Base-by-base conservation (phyloP, 2,797 vertebrate genomes). In the Apogon hyalosoma region DNA sequence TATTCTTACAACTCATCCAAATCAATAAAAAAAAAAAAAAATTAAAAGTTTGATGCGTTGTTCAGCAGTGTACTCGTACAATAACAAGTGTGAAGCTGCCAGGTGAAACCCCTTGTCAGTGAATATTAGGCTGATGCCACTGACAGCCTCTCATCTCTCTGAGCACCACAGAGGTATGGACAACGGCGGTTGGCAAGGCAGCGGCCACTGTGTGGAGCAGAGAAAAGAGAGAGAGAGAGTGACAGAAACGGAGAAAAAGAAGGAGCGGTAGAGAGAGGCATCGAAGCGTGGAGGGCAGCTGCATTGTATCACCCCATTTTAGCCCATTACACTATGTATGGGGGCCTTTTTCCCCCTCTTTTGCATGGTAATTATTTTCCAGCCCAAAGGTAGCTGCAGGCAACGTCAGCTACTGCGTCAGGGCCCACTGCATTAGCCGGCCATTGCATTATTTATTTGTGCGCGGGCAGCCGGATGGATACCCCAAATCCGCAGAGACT, bases 281-380 rank as follows among this genome's bases (percentile, higher is more conserved):
- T 69, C 24, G 75, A 82, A 85, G 90, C 77, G 71, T 86, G 82
- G 88, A 93, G 89, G 92, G 89, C 92, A 92, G 92, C 88, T 90
- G 87, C 87, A 92, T 90, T 92, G 91, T 92, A 91, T 88, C 87
- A 85, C 87, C 92, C 83, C 83, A 92, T 91, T 92, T 92, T 93
- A 85, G 87, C 87, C 92, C 88, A 91, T 92, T 92, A 91, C 90
- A 87, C 88, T 90, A 70, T 91, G 85, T 90, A 90, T 84, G 83
- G 85, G 83, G 83, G 75, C 65, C 82, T 77, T 79, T 79, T 62
- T 31, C 71, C 87, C 84, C 84, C 74, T 85, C 75, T 89, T 92
- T 90, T 94, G 92, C 92, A 93, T 94, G 89, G 91, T 94, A 93
- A 94, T 94, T 94, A 94, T 94, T 94, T 94, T 92, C 90, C 89